Base-by-base conservation (phyloP, 1,140 invertebrate genomes). In the Drosophila virilis region DNA sequence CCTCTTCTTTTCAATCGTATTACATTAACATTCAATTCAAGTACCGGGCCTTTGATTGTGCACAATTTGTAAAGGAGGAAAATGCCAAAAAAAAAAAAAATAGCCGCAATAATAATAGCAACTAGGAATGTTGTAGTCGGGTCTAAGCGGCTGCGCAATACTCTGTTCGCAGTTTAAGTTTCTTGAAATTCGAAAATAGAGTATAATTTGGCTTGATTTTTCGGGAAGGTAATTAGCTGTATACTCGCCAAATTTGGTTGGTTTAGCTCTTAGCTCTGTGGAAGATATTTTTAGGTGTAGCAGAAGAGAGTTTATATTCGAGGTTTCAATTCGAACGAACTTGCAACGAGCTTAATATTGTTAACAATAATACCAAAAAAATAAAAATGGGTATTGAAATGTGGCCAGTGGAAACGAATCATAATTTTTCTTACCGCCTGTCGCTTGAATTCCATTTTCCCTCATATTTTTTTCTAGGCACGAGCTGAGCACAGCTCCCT, bases 31-130 rank as follows among this genome's bases (percentile, higher is more conserved):
- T 67, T 72, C 42, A 68, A 73, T 68, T 73, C 42, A 60, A 73
- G 70, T 68, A 33, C 40, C 38, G 48, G 40, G n/a, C 33, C 50
- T 86, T 68, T 80, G 78, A 84, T 84, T 80, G 74, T 58, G 45
- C 38, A 71, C 82, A 75, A 85, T 85, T 78, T 86, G 55, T 80
- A 74, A 80, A 9, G 28, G 10, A 8, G 32, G 13, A 42, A 17
- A 17, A 37, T n/a, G 1, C 46, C 38, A 48, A 6, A 42, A 43
- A 22, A 22, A 45, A 50, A 28, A 1, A 33, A 65, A 61, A 46
- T 45, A 38, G 1, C n/a, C 15, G 12, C 12, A 70, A 70, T 43
- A 69, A 59, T 51, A 32, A 51, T 35, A 51, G 10, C 2, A 9
- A 60, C 22, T 40, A 69, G 46, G 1, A 22, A 17, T 28, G 46